Percentiles rank a stretch among this genome's conserved stretches.
phyloP scores from a whole-genome alignment of 2,797 vertebrate genomes.

The Dendrocincla tyrannina region DNA sequence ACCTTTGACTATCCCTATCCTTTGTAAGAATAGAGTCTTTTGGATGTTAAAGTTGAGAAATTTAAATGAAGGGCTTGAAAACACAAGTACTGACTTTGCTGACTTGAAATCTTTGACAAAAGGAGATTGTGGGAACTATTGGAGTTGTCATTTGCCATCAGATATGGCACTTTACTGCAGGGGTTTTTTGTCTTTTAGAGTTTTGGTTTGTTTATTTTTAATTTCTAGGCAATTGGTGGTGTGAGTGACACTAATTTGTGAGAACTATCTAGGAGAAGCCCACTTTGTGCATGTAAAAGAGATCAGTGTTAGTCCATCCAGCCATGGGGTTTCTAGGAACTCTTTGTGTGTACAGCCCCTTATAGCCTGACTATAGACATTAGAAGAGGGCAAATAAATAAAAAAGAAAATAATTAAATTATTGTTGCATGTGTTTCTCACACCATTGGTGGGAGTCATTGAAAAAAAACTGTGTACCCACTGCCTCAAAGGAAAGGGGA shows the following conservation, averaged over 20 bases:
- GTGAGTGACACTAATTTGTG: neutral
- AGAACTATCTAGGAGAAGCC: neutral
- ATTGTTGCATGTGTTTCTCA: neutral
- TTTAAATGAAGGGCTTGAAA: conserved; percentile 26
- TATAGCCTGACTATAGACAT: neutral
- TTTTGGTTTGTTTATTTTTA: neutral
- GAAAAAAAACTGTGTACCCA: neutral
- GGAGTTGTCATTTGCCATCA: neutral
- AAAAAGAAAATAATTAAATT: neutral
- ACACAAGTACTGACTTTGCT: neutral
- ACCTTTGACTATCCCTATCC: neutral
- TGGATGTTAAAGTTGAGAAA: conserved; percentile 3
- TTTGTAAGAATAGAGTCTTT: neutral
- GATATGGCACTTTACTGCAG: neutral
- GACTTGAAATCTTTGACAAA: neutral
- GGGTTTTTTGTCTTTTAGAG: neutral
- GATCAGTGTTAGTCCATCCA: neutral
- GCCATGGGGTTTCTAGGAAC: neutral
- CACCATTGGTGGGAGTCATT: rapidly evolving
- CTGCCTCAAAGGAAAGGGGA: neutral
- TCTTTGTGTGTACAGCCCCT: neutral
- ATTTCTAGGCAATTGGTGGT: neutral
- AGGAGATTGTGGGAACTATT: neutral
- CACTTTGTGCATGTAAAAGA: neutral
- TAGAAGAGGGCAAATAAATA: neutral